Conservation (phyloP, 2,888 invertebrate species). For the Theodoxus fluviatilis region DNA sequence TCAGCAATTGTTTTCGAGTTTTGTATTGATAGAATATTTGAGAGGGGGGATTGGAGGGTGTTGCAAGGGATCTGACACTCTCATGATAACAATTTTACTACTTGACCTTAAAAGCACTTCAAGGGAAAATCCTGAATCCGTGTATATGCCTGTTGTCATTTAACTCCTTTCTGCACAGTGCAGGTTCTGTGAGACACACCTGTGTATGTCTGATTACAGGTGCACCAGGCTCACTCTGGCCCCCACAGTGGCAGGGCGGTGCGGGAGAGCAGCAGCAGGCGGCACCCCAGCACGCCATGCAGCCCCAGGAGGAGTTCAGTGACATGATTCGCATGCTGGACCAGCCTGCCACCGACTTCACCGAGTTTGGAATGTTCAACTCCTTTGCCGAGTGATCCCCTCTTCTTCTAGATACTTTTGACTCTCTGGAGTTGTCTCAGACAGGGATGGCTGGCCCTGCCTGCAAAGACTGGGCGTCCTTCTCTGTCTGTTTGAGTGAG, state of each 20-base stretch:
- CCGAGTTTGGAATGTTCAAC: constrained; percentile 60
- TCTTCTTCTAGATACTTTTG: no score
- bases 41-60: no score
- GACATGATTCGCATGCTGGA: constrained; percentile 62
- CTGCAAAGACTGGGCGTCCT: neutral
- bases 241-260: constrained; percentile 48
- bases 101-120: no score
- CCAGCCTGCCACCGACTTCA: constrained; percentile 55
- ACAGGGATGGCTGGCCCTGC: neutral
- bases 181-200: constrained; percentile 21
- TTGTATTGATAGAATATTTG: no score
- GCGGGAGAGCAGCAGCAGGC: constrained; percentile 41
- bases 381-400: constrained; percentile 58
- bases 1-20: no score
- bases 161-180: no score
- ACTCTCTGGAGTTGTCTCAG: neutral
- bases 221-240: constrained; percentile 36
- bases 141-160: no score
- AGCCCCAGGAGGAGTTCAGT: constrained; percentile 55
- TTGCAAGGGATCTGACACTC: no score
- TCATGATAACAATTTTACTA: no score
- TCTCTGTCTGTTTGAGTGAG: no score
- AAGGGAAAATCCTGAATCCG: no score
- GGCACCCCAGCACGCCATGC: constrained; percentile 36
- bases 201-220: constrained; percentile 32